Conservation (phyloP, 2,797 vertebrate species). For the Allobates femoralis region DNA sequence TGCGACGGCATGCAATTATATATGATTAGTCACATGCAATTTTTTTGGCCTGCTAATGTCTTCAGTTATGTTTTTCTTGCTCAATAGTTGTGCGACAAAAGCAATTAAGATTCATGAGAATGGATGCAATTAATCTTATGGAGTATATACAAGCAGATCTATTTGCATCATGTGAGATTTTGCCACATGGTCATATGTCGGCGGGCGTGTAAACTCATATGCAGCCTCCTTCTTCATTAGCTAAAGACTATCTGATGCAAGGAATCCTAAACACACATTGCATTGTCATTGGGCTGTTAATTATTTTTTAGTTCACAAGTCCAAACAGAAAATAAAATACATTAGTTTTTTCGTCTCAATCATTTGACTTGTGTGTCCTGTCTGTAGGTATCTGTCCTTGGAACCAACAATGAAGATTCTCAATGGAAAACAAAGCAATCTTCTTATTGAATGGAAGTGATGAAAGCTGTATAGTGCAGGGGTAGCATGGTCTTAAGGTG, state of each 20-base stretch:
- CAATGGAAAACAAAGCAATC: too few relatives aligned
- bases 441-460: too few relatives aligned
- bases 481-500: too few relatives aligned
- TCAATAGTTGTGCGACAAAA: constrained; percentile 28
- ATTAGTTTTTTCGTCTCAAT: not conserved
- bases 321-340: not conserved
- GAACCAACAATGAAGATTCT: too few relatives aligned
- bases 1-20: constrained; percentile 26
- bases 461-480: too few relatives aligned
- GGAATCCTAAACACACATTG: not conserved
- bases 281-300: not conserved
- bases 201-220: not conserved
- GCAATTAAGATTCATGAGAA: constrained; percentile 26
- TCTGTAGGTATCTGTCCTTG: too few relatives aligned
- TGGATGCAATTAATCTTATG: constrained; percentile 30
- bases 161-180: constrained; percentile 4
- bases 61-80: constrained; percentile 26
- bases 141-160: constrained; percentile 7
- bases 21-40: constrained; percentile 30
- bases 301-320: not conserved
- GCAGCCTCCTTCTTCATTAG: not conserved
- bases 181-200: not conserved
- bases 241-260: not conserved
- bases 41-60: constrained; percentile 23
- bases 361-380: not conserved